Evolutionary conservation across 2,797 vertebrate genomes (phyloP), one percentile per base, ranked within the genome.

Genomic region (Malurus leucopterus): DNA sequence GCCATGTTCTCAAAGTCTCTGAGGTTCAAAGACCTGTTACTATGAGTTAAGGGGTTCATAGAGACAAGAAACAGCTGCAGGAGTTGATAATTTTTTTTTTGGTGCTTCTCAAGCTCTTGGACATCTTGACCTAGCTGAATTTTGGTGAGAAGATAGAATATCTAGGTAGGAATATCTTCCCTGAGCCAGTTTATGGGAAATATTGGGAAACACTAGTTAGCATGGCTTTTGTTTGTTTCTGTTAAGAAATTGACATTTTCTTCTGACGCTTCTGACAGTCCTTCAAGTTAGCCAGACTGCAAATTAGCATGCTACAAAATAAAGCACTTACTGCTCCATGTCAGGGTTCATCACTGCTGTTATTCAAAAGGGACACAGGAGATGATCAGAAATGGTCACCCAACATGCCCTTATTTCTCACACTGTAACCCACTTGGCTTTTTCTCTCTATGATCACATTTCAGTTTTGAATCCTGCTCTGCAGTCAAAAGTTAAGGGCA

Each of bases 401-500:
- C 0, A 0, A 55, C 17, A 3, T 41, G 11, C 4, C 15, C 23
- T 43, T 57, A 34, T 32, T 34, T 90, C 30, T 44, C 13, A 9
- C 13, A 2, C 40, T 61, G 11, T 43, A 72, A 18, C 11, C 15
- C 15, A 9, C 3, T 1, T 17, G 18, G 9, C 44, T 86, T 55
- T 30, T 34, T 91, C 43, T 59, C 10, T 74, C 43, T 76, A 3
- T 18, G 49, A 49, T 51, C 30, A 63, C 57, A 10, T 68, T 47
- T 43, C 7, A n/a, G 21, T 73, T 78, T 54, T 51, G 27, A 34
- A 61, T 49, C 46, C 44, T 38, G 44, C 34, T 84, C 30, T 55
- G 50, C 30, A 38, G 24, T 67, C 63, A 75, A 54, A 84, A 78
- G 55, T 41, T 55, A 49, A 78, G 15, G 46, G 5, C 1, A 0